phyloP scores from a whole-genome alignment of 2,888 invertebrate genomes.

The Drosophila pseudotakahashii region DNA sequence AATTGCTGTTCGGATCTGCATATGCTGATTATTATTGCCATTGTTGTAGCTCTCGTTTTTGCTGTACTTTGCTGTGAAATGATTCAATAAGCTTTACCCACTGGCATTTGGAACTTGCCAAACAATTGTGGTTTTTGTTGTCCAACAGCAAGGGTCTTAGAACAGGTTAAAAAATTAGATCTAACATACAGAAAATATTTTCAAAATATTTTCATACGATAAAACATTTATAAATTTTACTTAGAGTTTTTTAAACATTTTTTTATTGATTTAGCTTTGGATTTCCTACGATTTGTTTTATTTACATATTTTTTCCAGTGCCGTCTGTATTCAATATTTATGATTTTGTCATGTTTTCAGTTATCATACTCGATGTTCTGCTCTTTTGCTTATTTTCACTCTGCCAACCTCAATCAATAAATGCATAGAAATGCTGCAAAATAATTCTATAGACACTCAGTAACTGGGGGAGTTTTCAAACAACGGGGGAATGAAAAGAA shows the following conservation, averaged over 20 bases:
- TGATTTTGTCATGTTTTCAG: constrained; percentile 22
- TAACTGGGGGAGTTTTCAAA: constrained; percentile 8
- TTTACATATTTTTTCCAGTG: constrained; percentile 11
- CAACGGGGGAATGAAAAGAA: constrained; percentile 19
- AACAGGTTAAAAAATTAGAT: constrained; percentile 3
- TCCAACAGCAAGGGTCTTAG: no score
- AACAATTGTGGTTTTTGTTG: constrained; percentile 17
- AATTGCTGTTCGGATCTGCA: constrained; percentile 49
- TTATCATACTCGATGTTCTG: constrained; percentile 4
- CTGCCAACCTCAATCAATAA: constrained; percentile 62
- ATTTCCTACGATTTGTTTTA: neutral
- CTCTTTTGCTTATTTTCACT: constrained; percentile 30
- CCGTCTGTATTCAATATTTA: constrained; percentile 17
- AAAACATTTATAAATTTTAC: neutral
- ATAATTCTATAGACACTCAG: constrained; percentile 53
- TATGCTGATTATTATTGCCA: constrained; percentile 40
- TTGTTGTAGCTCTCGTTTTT: constrained; percentile 32
- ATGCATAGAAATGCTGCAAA: constrained; percentile 52
- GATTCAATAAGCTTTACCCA: constrained; percentile 70
- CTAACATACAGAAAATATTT: no score
- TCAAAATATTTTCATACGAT: no score
- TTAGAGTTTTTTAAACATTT: neutral
- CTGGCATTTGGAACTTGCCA: constrained; percentile 48
- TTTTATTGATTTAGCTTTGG: no score
- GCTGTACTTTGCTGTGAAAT: constrained; percentile 42